Evolutionary conservation across 2,888 invertebrate species (phyloP), one percentile per base, ranked within the genome.

Genomic region (Podabrus alpinus): DNA sequence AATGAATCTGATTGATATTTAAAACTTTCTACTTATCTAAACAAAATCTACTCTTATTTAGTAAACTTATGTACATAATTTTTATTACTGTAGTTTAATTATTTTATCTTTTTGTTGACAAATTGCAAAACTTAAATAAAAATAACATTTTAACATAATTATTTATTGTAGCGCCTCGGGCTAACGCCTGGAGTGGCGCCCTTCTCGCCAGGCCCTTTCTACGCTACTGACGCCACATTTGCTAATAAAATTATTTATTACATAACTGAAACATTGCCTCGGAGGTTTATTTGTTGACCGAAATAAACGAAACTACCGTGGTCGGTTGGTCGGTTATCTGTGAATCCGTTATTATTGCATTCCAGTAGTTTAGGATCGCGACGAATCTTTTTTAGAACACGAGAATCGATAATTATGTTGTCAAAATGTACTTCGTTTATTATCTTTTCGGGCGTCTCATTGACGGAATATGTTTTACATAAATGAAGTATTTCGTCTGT

Each of bases 271-370:
- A 19, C 17, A 64, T n/a, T 64, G 62, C 62, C 62, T 19, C 62
- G 19, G 45, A 64, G 62, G 15, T 64, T 62, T 64, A 64, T 64
- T n/a, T 19, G 19, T 17, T 64, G 62, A 64, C 62, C 62, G 62
- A 64, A 64, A 64, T 64, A 64, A 64, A 21, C 21, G 11, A 64
- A n/a, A 64, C 62, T 19, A 64, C 17, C 11, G 17, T 21, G 21
- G 21, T 15, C n/a, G 62, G 62, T 17, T 21, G 21, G 21, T 15
- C n/a, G 62, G 62, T 17, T n/a, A 64, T 61, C 62, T 21, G 11
- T 10, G 17, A 64, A 64, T 64, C 62, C 62, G 62, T 64, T 64
- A 64, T 64, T 21, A 64, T 64, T 64, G 21, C 62, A 64, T 64
- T 64, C 62, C 62, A 9, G 19, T 19, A 19, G 19, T 17, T 64